Percentiles rank a stretch among this genome's conserved stretches.
Evolutionary conservation across 2,797 vertebrate genomes (phyloP).

Genomic region (Pseudotriccus pelzelni): DNA sequence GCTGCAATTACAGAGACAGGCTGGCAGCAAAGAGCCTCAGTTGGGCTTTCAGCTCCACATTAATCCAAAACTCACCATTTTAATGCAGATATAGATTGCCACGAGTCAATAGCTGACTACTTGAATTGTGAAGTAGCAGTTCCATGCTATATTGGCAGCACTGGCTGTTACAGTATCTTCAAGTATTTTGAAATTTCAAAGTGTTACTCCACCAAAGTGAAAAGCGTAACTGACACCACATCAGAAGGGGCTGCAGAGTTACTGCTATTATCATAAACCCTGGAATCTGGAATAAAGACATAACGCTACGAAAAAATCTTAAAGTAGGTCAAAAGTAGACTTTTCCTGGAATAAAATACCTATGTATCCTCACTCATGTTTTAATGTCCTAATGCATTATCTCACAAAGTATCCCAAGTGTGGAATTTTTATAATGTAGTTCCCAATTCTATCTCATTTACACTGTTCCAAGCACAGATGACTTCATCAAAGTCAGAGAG

Average conservation of each 20-base stretch:
- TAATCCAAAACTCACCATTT: conserved; percentile 84
- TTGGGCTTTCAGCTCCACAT: conserved; percentile 83
- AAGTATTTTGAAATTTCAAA: conserved; percentile 76
- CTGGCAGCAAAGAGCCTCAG: conserved; percentile 83
- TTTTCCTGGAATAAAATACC: background rate
- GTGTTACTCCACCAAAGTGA: conserved; percentile 58
- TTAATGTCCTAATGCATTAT: background rate
- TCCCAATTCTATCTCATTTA: background rate
- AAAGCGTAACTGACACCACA: conserved; percentile 45
- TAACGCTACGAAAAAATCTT: background rate
- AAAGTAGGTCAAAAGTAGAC: background rate
- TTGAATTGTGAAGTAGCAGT: conserved; percentile 80
- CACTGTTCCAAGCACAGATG: background rate
- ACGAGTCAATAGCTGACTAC: conserved; percentile 82
- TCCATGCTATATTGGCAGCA: conserved; percentile 71
- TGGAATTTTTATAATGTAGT: background rate
- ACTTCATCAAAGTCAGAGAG: conserved; percentile 4
- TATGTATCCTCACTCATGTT: background rate
- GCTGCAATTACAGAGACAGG: conserved; percentile 84
- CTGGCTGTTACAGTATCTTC: conserved; percentile 71
- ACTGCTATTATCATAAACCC: conserved; percentile 28
- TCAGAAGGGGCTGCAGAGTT: conserved; percentile 10
- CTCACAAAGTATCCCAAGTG: background rate
- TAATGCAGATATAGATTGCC: conserved; percentile 86
- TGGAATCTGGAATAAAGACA: conserved; percentile 33